phyloP scores from a whole-genome alignment of 2,888 invertebrate species.

The Pristionchus arcanus region DNA sequence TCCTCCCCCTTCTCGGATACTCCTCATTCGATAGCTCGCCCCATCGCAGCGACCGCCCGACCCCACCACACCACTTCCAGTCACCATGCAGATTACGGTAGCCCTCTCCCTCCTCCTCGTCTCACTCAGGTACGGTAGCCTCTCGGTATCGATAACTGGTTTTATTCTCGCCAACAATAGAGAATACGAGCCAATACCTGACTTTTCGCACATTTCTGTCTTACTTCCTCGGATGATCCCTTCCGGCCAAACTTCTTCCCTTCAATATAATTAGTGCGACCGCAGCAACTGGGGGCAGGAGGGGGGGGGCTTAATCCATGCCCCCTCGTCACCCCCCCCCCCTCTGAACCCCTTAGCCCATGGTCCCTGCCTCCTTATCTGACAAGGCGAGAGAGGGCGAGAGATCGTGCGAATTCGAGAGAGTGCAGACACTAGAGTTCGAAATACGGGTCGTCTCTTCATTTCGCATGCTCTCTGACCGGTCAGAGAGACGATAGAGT shows the following conservation, averaged over 20 bases:
- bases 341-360: not conserved
- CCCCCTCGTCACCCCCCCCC: not conserved
- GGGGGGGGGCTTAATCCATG: not conserved
- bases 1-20: not conserved
- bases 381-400: not conserved
- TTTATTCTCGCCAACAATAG: not conserved
- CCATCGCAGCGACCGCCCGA: not conserved
- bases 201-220: not conserved
- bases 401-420: not conserved
- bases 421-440: not conserved
- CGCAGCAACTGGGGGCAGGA: not conserved
- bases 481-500: no score
- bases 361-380: no score
- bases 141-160: not conserved
- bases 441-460: no score
- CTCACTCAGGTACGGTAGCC: conserved; percentile 37
- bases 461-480: no score
- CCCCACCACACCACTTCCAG: not conserved
- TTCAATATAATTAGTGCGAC: not conserved
- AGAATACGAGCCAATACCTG: not conserved
- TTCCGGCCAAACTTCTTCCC: not conserved
- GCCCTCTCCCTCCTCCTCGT: conserved; percentile 49
- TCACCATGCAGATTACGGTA: conserved; percentile 52
- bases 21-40: conserved; percentile 28
- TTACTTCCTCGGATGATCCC: not conserved